These are phyloP conservation scores for Carlito syrichta DNA, from an alignment of 2,113 vertebrate genomes.

Conservation along the genomic window DNA sequence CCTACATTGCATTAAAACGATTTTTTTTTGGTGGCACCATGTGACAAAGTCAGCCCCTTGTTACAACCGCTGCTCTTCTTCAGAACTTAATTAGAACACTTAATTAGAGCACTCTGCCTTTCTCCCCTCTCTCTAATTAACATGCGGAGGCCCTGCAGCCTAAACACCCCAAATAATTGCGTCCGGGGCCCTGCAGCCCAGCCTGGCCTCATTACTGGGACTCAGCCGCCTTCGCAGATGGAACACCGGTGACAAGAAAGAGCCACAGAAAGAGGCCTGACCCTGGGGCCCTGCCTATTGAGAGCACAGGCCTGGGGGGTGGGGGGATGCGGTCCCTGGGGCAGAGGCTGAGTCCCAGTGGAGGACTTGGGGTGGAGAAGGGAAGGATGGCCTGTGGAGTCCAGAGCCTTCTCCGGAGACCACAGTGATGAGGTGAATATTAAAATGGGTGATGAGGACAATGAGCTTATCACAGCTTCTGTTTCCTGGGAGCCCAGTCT, in stretches of 20 bases:
- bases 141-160: constrained; percentile 83
- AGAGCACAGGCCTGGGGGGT: constrained; percentile 43
- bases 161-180: constrained; percentile 83
- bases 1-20: constrained; percentile 48
- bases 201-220: constrained; percentile 83
- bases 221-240: constrained; percentile 79
- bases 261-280: constrained; percentile 79
- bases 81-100: constrained; percentile 88
- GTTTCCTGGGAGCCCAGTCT: neutral
- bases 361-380: neutral
- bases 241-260: constrained; percentile 82
- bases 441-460: neutral
- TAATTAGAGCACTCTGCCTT: constrained; percentile 84
- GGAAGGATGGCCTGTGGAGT: neutral
- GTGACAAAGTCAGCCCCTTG: constrained; percentile 88
- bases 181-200: constrained; percentile 80
- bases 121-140: constrained; percentile 89
- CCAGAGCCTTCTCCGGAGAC: neutral
- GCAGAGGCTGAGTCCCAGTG: constrained; percentile 52
- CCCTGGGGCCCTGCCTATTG: constrained; percentile 78
- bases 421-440: neutral
- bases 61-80: constrained; percentile 80
- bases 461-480: neutral
- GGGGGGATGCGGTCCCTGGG: neutral
- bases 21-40: constrained; percentile 83